Evolutionary conservation across 1,140 invertebrate genomes (phyloP), one percentile per base, ranked within the genome.

Genomic region (Oncopeltus fasciatus): DNA sequence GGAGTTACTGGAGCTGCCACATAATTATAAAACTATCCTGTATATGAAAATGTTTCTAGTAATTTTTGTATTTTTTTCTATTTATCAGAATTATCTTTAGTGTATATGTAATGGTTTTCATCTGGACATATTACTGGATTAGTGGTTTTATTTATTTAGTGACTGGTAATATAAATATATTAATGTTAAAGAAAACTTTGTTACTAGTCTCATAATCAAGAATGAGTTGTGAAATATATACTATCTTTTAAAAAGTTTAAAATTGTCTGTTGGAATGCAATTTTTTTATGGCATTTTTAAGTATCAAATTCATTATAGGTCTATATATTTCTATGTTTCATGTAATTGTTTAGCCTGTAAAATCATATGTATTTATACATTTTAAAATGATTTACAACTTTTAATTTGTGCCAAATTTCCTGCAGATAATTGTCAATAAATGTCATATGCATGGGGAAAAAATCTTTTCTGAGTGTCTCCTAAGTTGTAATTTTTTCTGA

Each of bases 231-330:
- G 14, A 8, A 38, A 38, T 38, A 8, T 38, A 38, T 8, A 38
- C 5, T 8, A 38, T 8, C 5, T 8, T 8, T 8, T 8, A 38
- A 38, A 38, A 38, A 38, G 14, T 8, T 8, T 8, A 38, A 38
- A 38, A 38, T 8, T 8, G 14, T 8, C 5, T 38, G 31, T 38
- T 8, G 5, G 14, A 38, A 38, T 38, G 14, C 14, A 38, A 38
- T 38, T 38, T 38, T 53, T 56, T 51, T 49, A 59, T 47, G 28
- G 46, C 60, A 59, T 59, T 57, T 38, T 43, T 44, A 53, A 63
- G 57, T 60, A 62, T 60, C 65, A 60, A 63, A 63, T 59, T 18
- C 46, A 60, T 38, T 46, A 57, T 26, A 56, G 47, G 24, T 46
- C 62, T 60, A 27, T 24, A 57, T 8, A 47, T 57, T 49, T 63